Conservation (phyloP, 2,888 invertebrate species). For the Alentia gelatinosa region DNA sequence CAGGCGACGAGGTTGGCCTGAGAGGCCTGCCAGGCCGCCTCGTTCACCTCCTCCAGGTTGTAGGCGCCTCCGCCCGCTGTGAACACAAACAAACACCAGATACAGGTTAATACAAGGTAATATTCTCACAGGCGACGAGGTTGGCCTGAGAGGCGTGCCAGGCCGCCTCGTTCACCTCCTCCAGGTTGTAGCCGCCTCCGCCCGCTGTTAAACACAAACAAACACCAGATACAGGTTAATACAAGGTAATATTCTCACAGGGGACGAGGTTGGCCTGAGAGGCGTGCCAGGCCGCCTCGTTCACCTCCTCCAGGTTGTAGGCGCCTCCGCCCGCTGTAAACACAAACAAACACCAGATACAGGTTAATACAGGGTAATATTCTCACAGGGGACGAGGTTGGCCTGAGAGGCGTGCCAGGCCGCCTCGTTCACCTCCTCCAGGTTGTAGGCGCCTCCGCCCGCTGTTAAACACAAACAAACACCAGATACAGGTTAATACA, state of each 20-base stretch:
- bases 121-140: conserved; percentile 83
- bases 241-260: background rate
- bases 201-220: background rate
- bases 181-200: conserved; percentile 58
- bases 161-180: conserved; percentile 81
- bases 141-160: conserved; percentile 84
- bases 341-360: no score
- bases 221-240: background rate
- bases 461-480: conserved; percentile 43
- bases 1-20: conserved; percentile 84
- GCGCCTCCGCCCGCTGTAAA: conserved; percentile 55
- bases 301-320: conserved; percentile 65
- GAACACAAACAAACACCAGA: no score
- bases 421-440: conserved; percentile 80
- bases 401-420: conserved; percentile 84
- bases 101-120: background rate
- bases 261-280: conserved; percentile 83
- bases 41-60: conserved; percentile 73
- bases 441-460: conserved; percentile 56
- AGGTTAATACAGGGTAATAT: no score
- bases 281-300: conserved; percentile 84
- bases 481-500: no score
- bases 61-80: conserved; percentile 57
- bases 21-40: conserved; percentile 84
- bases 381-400: conserved; percentile 84